Evolutionary conservation across 1,140 invertebrate genomes (phyloP), one percentile per base, ranked within the genome.

Genomic region (Drosophila chauvacae): DNA sequence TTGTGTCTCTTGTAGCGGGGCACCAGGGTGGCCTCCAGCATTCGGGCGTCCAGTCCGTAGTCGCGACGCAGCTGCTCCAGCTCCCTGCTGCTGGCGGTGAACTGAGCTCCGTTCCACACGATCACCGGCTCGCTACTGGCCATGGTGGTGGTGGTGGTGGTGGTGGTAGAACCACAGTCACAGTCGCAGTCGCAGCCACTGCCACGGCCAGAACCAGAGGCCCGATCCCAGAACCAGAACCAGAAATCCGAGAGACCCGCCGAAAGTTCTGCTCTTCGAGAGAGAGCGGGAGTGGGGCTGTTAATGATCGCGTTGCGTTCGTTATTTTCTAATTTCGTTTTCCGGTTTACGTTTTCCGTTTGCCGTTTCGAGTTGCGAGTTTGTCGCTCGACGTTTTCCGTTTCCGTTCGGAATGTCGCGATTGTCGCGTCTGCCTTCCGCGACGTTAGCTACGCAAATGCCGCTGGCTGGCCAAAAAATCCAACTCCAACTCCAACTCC

Each of bases 81-180:
- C 62, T 91, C 90, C 75, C 80, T 85, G 47, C 76, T 79, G 53
- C 90, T 85, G 30, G 90, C 90, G 55, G 88, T 81, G 55, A 80
- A 91, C 71, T 91, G 90, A 47, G 77, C 90, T 50, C 90, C 90
- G 84, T 91, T 88, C 90, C 90, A 91, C 57, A 90, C 80, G 65
- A 80, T 88, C 62, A 91, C 90, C 80, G 90, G 88, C 39, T 51
- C 65, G 44, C 74, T 58, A 77, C 71, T 80, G 60, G 56, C 26
- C 60, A 60, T 70, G 7, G 18, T 33, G n/a, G 30, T 35, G 30
- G 47, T 11, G n/a, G 30, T 35, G 30, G 47, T 11, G 23, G 23
- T 23, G 23, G 23, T 23, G 28, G 45, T 5, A 2, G 28, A 23
- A 23, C 44, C 50, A 20, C n/a, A 35, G 23, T 1, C 14, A 5